Conservation (phyloP, 35 echinoderm and acorn worm genomes). For the Apostichopus japonicus region DNA sequence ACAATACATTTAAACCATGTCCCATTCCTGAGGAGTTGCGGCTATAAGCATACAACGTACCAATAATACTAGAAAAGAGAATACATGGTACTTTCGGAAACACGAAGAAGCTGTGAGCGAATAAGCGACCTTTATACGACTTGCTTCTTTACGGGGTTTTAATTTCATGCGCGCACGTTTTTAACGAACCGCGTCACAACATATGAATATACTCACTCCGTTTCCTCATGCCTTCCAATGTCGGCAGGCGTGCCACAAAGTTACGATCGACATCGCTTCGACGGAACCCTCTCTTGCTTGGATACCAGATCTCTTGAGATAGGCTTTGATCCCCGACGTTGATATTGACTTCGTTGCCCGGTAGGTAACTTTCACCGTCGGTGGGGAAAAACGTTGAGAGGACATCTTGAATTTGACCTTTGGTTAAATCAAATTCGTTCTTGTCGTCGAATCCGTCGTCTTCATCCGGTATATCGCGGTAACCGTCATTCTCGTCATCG, state of each 20-base stretch:
- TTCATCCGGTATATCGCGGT: not conserved
- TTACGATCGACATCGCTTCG: not conserved
- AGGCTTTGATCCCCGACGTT: constrained; percentile 38
- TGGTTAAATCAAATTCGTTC: constrained; percentile 25
- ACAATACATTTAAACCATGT: too few relatives aligned
- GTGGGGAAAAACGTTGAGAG: constrained; percentile 7
- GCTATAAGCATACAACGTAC: too few relatives aligned
- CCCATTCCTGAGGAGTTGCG: too few relatives aligned
- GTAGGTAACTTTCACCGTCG: not conserved
- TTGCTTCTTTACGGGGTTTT: too few relatives aligned
- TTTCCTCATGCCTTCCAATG: constrained; percentile 41
- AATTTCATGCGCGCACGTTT: too few relatives aligned
- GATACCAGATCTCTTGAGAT: constrained; percentile 28
- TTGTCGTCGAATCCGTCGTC: not conserved
- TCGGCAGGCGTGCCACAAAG: constrained; percentile 5
- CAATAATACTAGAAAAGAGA: too few relatives aligned
- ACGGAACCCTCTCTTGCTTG: constrained; percentile 11
- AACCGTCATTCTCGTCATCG: not conserved
- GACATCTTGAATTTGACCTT: constrained; percentile 15
- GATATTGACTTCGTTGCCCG: constrained; percentile 30
- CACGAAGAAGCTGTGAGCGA: too few relatives aligned
- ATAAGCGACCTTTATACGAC: too few relatives aligned
- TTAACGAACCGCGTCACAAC: too few relatives aligned
- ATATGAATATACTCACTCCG: not conserved
- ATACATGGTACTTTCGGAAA: too few relatives aligned